phyloP scores from a whole-genome alignment of 2,797 vertebrate genomes.

The Sylvilagus floridanus region DNA sequence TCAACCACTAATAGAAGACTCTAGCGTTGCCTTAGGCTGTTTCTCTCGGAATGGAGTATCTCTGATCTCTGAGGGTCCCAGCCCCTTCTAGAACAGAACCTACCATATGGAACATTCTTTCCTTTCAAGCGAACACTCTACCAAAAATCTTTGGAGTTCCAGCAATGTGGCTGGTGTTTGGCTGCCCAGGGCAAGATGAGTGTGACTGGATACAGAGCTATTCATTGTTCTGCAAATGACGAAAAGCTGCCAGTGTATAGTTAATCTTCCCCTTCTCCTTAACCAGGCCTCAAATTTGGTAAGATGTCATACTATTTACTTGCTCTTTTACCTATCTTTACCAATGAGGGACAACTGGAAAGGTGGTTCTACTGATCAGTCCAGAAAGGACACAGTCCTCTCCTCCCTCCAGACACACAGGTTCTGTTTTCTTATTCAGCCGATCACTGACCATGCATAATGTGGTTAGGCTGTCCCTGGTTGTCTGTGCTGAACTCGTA shows the following conservation, averaged over 20 bases:
- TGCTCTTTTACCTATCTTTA: conserved; percentile 48
- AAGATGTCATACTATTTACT: conserved; percentile 77
- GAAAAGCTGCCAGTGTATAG: background rate
- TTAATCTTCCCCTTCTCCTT: background rate
- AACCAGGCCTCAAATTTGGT: background rate
- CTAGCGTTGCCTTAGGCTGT: background rate
- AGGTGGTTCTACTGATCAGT: background rate
- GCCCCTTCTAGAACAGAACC: conserved; percentile 25
- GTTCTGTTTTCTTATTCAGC: background rate
- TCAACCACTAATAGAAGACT: conserved; percentile 36
- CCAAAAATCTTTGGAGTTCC: background rate
- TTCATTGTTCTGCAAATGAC: background rate
- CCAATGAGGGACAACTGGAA: background rate
- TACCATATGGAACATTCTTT: background rate
- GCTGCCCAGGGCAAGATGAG: background rate
- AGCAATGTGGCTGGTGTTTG: background rate
- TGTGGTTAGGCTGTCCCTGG: background rate
- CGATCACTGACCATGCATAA: background rate
- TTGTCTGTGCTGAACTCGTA: background rate
- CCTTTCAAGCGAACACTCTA: background rate
- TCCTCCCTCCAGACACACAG: background rate
- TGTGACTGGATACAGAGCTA: background rate
- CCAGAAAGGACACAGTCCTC: no score
- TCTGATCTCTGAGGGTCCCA: background rate
- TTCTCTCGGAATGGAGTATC: background rate